A percentile compares a stretch with the other conserved stretches of the same genome.
Conservation (phyloP, 2,888 invertebrate species). For the Anodontia alba region DNA sequence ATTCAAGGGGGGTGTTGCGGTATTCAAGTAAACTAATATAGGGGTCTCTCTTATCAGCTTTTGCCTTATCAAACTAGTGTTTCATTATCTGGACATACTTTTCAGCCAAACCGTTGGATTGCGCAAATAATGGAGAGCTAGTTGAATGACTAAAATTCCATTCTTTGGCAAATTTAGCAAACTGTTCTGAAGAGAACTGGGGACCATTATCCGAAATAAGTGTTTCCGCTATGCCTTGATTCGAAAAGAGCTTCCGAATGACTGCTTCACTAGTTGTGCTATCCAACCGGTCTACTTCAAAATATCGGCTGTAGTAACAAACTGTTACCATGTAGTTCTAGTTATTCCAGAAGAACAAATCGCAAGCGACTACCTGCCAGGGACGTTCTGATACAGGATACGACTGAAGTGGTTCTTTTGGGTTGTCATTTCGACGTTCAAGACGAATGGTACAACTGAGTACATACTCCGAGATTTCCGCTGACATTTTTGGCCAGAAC, state of each 20-base stretch:
- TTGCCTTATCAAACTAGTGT: slow-evolving; percentile 35
- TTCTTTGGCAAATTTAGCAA: slow-evolving; percentile 40
- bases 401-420: neutral
- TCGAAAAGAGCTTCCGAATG: slow-evolving; percentile 47
- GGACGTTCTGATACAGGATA: neutral
- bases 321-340: slow-evolving; percentile 40
- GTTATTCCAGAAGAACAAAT: neutral
- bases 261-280: slow-evolving; percentile 37
- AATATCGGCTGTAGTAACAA: slow-evolving; percentile 57
- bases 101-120: slow-evolving; percentile 46
- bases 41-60: slow-evolving; percentile 29
- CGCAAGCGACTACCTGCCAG: neutral
- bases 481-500: neutral
- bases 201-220: slow-evolving; percentile 49
- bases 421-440: neutral
- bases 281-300: slow-evolving; percentile 46
- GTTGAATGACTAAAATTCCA: slow-evolving; percentile 49
- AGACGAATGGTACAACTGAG: neutral
- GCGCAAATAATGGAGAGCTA: slow-evolving; percentile 39
- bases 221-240: slow-evolving; percentile 50
- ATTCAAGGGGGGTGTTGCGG: slow-evolving; percentile 53
- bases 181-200: slow-evolving; percentile 38
- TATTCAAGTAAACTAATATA: slow-evolving; percentile 54
- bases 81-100: slow-evolving; percentile 25
- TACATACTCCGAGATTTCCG: neutral